Evolutionary conservation across 2,797 vertebrate species (phyloP), one percentile per base, ranked within the genome.

Genomic region (Heteromormyrus szaboi): DNA sequence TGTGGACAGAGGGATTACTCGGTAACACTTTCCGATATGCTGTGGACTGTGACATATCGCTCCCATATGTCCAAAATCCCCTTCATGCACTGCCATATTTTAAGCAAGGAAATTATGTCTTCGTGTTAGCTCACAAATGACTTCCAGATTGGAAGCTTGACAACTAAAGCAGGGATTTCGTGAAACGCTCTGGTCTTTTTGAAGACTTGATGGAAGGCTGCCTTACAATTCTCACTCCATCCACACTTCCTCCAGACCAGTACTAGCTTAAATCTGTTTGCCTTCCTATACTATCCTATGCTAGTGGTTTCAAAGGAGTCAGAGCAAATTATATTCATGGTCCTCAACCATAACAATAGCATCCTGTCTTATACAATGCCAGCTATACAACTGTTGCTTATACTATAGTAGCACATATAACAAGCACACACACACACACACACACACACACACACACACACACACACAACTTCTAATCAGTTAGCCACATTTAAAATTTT

Each of bases 31-130:
- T 44, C 72, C 5, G 72, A 79, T 79, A 88, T 65, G 33, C 11
- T 81, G 65, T 76, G 72, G 46, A 72, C 46, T 88, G 87, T 79
- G 53, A 88, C 65, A 37, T 54, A 53, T 88, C 87, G 4, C 87
- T 76, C 22, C 87, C 12, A 81, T 41, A 79, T 79, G 72, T 79
- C 72, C 72, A 19, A 79, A 79, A 79, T 79, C 72, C 72, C 6
- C 72, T 79, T 79, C 17, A 79, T 79, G 72, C 72, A 5, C 72
- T 79, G 17, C 41, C 72, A 46, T 79, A 41, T 79, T 79, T 79
- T 79, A 79, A 79, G 41, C 72, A 44, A 79, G 19, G 72, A 79
- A 79, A 79, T 79, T n/a, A 79, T 79, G 37, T 41, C 72, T 19
- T 79, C 37, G 19, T 79, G 72, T 79, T 79, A 79, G 72, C 72